A percentile compares a stretch with the other conserved stretches of the same genome.
These are phyloP conservation scores for Gadopsis marmoratus DNA, from an alignment of 2,797 vertebrate species.

Conservation along the genomic window DNA sequence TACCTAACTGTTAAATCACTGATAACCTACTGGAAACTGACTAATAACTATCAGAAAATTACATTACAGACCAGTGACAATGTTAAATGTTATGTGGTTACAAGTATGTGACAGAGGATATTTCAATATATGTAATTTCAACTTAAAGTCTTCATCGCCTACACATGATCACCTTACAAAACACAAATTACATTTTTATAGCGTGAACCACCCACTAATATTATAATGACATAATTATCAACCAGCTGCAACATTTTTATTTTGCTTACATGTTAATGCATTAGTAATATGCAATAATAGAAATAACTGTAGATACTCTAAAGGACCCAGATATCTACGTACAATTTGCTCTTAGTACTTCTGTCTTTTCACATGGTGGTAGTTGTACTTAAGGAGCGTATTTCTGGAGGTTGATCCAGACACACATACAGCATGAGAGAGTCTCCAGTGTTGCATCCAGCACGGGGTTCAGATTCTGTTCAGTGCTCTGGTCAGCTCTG, in stretches of 20 bases:
- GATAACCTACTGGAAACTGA: neutral
- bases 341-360: neutral
- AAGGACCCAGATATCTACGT: neutral
- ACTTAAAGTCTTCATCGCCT: neutral
- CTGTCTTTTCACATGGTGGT: neutral
- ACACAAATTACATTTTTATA: neutral
- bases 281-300: neutral
- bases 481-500: constrained; percentile 32
- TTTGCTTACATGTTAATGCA: neutral
- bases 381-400: neutral
- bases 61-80: neutral
- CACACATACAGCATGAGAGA: neutral
- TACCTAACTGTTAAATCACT: neutral
- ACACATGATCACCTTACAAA: neutral
- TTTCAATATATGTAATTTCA: neutral
- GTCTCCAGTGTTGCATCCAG: constrained; percentile 45
- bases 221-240: neutral
- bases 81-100: neutral
- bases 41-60: neutral
- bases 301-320: neutral
- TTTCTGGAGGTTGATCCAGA: neutral
- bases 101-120: neutral
- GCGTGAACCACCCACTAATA: neutral
- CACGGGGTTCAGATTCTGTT: constrained; percentile 46
- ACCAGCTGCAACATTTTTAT: neutral